A percentile compares a stretch with the other conserved stretches of the same genome.
Conservation (phyloP, 2,797 vertebrate genomes). For the Sebastes hubbsi region DNA sequence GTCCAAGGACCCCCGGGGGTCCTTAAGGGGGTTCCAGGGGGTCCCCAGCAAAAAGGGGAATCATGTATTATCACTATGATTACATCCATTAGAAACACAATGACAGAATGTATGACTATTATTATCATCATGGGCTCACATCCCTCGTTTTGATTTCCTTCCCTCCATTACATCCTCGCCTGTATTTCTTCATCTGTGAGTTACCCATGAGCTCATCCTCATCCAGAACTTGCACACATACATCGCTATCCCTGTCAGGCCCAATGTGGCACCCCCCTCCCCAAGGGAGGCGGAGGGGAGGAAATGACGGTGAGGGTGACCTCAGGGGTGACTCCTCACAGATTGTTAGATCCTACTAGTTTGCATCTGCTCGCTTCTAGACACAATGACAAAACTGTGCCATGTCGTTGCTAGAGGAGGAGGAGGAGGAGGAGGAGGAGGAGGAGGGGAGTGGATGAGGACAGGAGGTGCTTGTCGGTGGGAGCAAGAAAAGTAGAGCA, state of each 20-base stretch:
- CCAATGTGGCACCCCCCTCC: neutral
- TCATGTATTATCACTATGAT: too few species aligned
- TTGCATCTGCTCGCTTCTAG: conserved; percentile 65
- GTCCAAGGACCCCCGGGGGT: too few species aligned
- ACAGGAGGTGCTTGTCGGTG: conserved; percentile 29
- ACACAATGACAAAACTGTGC: conserved; percentile 63
- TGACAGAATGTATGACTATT: too few species aligned
- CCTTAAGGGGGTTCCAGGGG: too few species aligned
- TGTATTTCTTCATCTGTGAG: conserved; percentile 1
- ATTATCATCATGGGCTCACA: neutral
- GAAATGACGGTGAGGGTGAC: conserved; percentile 56
- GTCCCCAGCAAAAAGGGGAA: too few species aligned
- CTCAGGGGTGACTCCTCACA: conserved; percentile 60
- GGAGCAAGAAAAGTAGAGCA: conserved; percentile 55
- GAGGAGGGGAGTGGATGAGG: conserved; percentile 6
- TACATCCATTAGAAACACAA: too few species aligned
- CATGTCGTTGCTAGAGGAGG: conserved; percentile 9
- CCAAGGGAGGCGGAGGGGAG: conserved; percentile 39
- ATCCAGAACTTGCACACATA: conserved; percentile 8
- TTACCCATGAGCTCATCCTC: conserved; percentile 31
- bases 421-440: neutral
- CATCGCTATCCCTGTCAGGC: conserved; percentile 30
- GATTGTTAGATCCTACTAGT: conserved; percentile 60
- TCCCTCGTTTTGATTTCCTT: neutral
- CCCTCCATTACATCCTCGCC: neutral